phyloP scores from a whole-genome alignment of 2,888 invertebrate genomes.

The Synanthedon andrenaeformis region DNA sequence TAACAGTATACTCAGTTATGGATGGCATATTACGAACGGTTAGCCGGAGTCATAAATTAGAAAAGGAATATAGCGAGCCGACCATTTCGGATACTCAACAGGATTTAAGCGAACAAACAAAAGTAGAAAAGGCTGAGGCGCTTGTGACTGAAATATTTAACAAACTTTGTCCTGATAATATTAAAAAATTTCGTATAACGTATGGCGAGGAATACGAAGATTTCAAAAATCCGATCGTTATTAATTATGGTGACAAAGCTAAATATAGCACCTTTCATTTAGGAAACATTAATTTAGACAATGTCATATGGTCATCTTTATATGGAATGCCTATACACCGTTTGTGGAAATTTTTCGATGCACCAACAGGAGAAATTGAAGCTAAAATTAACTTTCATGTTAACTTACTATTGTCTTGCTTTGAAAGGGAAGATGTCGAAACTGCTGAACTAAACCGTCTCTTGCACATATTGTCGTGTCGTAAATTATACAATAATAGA shows the following conservation, averaged over 20 bases:
- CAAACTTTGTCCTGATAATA: conserved; percentile 30
- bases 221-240: conserved; percentile 40
- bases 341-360: conserved; percentile 32
- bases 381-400: conserved; percentile 54
- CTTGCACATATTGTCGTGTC: conserved; percentile 46
- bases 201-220: conserved; percentile 50
- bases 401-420: conserved; percentile 48
- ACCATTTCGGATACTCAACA: conserved; percentile 22
- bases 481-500: conserved; percentile 52
- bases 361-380: conserved; percentile 29
- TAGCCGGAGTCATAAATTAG: conserved; percentile 16
- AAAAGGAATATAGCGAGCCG: conserved; percentile 20
- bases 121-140: conserved; percentile 28
- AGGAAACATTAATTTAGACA: conserved; percentile 43
- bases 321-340: conserved; percentile 42
- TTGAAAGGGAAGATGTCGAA: conserved; percentile 48
- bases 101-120: conserved; percentile 17
- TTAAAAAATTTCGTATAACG: conserved; percentile 41
- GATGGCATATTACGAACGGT: conserved; percentile 41
- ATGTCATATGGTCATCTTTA: conserved; percentile 34
- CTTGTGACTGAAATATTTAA: conserved; percentile 41
- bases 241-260: conserved; percentile 43
- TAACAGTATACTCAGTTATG: conserved; percentile 41
- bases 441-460: conserved; percentile 43
- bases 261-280: conserved; percentile 49